These are phyloP conservation scores for Ophion costatus DNA, from an alignment of 2,888 invertebrate genomes.

Conservation along the genomic window DNA sequence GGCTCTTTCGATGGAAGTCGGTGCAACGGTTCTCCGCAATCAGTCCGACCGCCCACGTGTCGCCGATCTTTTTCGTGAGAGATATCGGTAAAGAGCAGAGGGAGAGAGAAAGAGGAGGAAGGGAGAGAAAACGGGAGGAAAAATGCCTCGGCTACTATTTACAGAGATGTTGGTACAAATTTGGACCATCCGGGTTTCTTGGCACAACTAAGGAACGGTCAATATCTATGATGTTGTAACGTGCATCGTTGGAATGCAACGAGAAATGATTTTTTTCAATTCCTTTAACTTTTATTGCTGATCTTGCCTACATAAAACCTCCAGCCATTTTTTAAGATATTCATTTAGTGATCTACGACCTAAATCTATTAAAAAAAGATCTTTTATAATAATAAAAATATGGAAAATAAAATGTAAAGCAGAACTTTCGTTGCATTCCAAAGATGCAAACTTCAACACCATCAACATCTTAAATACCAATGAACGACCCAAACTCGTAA, in stretches of 20 bases:
- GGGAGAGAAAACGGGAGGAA: neutral
- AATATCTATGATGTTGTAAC: neutral
- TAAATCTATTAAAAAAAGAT: too few relatives aligned
- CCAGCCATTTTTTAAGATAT: too few relatives aligned
- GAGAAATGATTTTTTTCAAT: too few relatives aligned
- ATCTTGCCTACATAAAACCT: too few relatives aligned
- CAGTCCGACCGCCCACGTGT: slow-evolving; percentile 61
- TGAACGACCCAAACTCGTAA: too few relatives aligned
- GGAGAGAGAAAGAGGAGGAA: neutral
- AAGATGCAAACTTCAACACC: too few relatives aligned
- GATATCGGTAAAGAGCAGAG: neutral
- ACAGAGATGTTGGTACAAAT: neutral
- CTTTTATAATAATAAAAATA: too few relatives aligned
- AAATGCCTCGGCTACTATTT: neutral
- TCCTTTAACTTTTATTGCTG: too few relatives aligned
- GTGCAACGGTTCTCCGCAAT: slow-evolving; percentile 44
- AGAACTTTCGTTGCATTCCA: too few relatives aligned
- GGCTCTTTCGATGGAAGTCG: neutral
- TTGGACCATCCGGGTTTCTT: neutral
- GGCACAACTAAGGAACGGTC: neutral
- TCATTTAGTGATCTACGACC: too few relatives aligned
- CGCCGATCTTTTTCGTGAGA: slow-evolving; percentile 37
- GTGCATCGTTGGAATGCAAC: too few relatives aligned
- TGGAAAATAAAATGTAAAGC: too few relatives aligned
- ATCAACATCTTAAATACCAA: neutral